A percentile compares a stretch with the other conserved stretches of the same genome.
These are phyloP conservation scores for Amazona guildingii DNA, from an alignment of 2,113 vertebrate genomes.

Conservation along the genomic window DNA sequence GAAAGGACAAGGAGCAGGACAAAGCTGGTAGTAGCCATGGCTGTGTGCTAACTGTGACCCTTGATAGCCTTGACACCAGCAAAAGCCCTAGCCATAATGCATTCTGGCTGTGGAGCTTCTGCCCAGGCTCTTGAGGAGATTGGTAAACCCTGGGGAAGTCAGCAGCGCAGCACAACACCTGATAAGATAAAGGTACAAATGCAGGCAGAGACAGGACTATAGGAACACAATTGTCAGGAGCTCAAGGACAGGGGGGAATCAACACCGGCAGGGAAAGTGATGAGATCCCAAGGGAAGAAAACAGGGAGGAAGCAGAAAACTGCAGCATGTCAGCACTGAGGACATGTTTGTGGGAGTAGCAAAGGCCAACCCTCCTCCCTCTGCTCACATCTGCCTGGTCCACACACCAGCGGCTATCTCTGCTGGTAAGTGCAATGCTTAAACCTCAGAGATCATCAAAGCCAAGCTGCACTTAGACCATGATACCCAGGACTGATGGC, in stretches of 20 bases:
- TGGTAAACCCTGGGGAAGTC: background rate
- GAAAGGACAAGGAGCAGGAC: background rate
- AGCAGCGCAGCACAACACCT: background rate
- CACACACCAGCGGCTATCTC: background rate
- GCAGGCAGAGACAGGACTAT: background rate
- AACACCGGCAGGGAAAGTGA: background rate
- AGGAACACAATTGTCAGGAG: background rate
- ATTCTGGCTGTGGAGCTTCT: accelerated
- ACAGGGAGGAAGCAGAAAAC: background rate
- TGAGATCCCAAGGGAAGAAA: background rate
- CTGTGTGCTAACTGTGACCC: background rate
- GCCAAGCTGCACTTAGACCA: background rate
- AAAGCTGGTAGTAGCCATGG: background rate
- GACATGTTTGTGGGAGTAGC: accelerated
- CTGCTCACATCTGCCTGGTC: background rate
- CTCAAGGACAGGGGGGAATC: background rate
- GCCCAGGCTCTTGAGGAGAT: background rate
- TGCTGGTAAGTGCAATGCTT: accelerated
- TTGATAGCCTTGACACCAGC: background rate
- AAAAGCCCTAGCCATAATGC: background rate
- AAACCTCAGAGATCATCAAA: background rate
- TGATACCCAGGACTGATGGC: accelerated
- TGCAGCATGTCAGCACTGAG: accelerated
- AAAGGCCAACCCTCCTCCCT: background rate
- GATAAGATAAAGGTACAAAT: background rate